Conservation (phyloP, 2,113 vertebrate genomes). For the Protobothrops flavoviridis region DNA sequence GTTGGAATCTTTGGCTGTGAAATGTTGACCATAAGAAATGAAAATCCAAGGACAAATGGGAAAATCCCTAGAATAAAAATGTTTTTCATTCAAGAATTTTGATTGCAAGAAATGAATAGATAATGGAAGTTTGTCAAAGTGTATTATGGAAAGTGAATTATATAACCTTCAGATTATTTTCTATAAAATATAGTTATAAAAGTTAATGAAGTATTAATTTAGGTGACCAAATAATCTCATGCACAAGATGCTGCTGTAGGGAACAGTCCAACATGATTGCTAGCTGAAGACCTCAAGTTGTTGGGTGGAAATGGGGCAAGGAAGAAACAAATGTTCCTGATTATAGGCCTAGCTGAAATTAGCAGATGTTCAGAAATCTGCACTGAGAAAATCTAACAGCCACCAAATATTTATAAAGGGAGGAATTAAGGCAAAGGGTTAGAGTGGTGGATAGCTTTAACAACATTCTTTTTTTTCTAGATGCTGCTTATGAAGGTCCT, state of each 20-base stretch:
- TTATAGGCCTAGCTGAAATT: not conserved
- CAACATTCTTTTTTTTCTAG: not conserved
- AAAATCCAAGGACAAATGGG: not conserved
- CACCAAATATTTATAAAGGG: not conserved
- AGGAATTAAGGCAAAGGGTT: accelerated
- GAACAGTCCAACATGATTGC: not conserved
- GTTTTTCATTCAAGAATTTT: not conserved
- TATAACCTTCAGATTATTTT: not conserved
- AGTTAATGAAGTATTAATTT: accelerated
- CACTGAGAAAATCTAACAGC: not conserved
- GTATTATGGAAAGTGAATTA: not conserved
- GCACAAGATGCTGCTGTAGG: not conserved
- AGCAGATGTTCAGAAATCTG: not conserved
- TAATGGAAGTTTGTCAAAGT: not conserved
- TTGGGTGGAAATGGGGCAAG: not conserved
- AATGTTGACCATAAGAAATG: not conserved
- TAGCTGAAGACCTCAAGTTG: accelerated
- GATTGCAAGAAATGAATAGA: not conserved
- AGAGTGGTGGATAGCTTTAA: not conserved
- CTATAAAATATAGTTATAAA: not conserved
- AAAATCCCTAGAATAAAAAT: not conserved
- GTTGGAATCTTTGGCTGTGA: not conserved
- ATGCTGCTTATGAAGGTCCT: not conserved
- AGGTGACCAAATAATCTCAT: not conserved
- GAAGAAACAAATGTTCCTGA: not conserved